Base-by-base conservation (phyloP, 1,140 invertebrate genomes). In the Camponotus floridanus region DNA sequence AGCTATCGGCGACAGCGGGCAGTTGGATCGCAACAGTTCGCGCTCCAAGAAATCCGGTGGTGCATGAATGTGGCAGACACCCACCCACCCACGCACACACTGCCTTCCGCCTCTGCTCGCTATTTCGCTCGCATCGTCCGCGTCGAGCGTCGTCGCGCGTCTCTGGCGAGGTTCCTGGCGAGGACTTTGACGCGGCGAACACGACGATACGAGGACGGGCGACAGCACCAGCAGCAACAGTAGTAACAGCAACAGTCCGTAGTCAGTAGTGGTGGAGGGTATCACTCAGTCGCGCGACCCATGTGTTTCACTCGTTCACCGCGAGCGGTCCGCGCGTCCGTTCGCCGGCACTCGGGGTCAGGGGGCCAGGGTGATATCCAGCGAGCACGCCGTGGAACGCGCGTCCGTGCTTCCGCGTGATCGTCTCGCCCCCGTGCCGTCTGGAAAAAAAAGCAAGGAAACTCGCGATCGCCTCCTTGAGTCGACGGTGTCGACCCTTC, bases 51-150 rank as follows among this genome's bases (percentile, higher is more conserved):
- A 86, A 87, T 89, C 81, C 87, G 83, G 70, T 89, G 48, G 59
- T 88, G 83, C 73, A 78, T 59, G 86, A 91, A 68, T 42, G 67
- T 39, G 90, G 68, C 88, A 88, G 88, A 91, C 86, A 88, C 85
- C 90, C 88, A 91, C 91, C 92, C 92, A 93, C 93, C 93, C 92
- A 93, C 92, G 92, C 92, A 93, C 48, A 51, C 92, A 90, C 90
- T 91, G 91, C 91, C 91, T 92, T 93, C 89, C 86, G 79, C 86
- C 86, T 90, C 81, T 86, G 87, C 59, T 78, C 61, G 61, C 86
- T 91, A 92, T 86, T 88, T 89, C 87, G 80, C 86, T 74, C 85
- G 87, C 86, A 90, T 91, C 88, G 62, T 87, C 33, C 86, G 68
- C 59, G 85, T 87, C 86, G 78, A 81, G 39, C 64, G 39, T 70